phyloP scores from a whole-genome alignment of 2,797 vertebrate genomes.

The Dicrostonyx torquatus region DNA sequence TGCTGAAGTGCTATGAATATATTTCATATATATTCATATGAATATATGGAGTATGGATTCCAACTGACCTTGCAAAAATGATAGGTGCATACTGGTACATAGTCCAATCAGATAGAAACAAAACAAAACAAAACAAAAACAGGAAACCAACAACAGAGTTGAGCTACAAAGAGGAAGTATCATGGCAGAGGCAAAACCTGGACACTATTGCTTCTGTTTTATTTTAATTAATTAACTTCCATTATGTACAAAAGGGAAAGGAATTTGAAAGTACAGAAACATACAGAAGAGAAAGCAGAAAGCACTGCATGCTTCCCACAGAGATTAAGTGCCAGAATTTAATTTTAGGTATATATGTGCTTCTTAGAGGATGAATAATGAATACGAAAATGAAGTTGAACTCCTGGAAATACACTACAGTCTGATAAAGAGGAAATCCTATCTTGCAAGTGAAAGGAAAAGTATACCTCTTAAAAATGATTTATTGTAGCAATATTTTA shows the following conservation, averaged over 20 bases:
- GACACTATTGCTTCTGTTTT: not conserved
- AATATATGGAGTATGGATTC: not conserved
- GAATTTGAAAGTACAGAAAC: not conserved
- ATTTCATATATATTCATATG: too few species aligned
- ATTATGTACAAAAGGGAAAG: not conserved
- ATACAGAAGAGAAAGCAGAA: not conserved
- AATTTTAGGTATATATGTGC: constrained; percentile 53
- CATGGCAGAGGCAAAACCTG: not conserved
- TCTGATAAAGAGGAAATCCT: constrained; percentile 61
- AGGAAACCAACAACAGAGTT: not conserved
- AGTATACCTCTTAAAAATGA: constrained; percentile 73
- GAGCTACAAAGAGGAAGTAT: not conserved
- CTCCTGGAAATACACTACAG: constrained; percentile 64
- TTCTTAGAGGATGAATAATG: constrained; percentile 75
- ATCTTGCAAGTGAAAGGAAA: constrained; percentile 64
- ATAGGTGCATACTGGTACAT: not conserved
- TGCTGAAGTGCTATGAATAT: not conserved
- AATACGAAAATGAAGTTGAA: constrained; percentile 69
- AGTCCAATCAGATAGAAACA: not conserved
- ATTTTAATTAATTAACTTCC: constrained; percentile 17
- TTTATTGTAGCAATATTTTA: constrained; percentile 79
- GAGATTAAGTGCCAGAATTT: constrained; percentile 53
- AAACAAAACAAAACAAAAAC: not conserved
- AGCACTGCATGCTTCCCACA: not conserved
- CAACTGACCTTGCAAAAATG: not conserved